Evolutionary conservation across 1,140 invertebrate genomes (phyloP).

Genomic region (Scaptomyza graminum): DNA sequence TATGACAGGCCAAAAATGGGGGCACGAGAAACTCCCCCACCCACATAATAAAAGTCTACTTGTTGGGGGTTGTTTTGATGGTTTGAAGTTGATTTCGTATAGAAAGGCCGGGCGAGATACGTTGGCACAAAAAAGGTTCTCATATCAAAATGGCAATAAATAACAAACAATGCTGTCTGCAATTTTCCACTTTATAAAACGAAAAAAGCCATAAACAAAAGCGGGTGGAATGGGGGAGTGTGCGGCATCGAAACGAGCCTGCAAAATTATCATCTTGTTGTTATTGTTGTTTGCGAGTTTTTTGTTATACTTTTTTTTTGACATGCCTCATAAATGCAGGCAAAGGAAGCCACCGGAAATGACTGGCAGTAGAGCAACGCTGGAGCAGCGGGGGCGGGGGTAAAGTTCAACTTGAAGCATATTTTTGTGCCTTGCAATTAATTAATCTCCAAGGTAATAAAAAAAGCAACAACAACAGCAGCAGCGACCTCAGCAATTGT

Average conservation of each 20-base stretch:
- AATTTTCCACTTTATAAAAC: conserved; percentile 81
- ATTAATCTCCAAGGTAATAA: conserved; percentile 81
- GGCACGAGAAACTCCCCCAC: conserved; percentile 7
- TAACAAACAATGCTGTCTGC: conserved; percentile 81
- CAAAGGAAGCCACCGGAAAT: conserved; percentile 52
- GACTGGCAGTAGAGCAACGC: conserved; percentile 57
- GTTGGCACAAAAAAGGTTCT: conserved; percentile 60
- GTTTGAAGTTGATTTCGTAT: conserved; percentile 23
- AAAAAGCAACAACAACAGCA: conserved; percentile 41
- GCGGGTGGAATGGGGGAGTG: background rate
- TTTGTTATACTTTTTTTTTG: conserved; percentile 37
- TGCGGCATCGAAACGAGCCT: conserved; percentile 50
- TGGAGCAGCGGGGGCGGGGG: background rate
- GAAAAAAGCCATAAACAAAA: conserved; percentile 75
- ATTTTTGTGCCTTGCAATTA: conserved; percentile 73
- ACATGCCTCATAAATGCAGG: conserved; percentile 62
- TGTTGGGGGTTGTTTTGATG: background rate
- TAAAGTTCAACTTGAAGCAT: conserved; percentile 63
- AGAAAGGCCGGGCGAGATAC: background rate
- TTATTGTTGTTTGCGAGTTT: conserved; percentile 39
- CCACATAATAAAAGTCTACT: conserved; percentile 18
- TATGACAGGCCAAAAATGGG: conserved; percentile 52
- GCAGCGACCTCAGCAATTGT: conserved; percentile 62
- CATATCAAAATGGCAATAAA: conserved; percentile 81
- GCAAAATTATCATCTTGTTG: conserved; percentile 77